Evolutionary conservation across 2,113 vertebrate species (phyloP).

Genomic region (Cyprinodon variegatus): DNA sequence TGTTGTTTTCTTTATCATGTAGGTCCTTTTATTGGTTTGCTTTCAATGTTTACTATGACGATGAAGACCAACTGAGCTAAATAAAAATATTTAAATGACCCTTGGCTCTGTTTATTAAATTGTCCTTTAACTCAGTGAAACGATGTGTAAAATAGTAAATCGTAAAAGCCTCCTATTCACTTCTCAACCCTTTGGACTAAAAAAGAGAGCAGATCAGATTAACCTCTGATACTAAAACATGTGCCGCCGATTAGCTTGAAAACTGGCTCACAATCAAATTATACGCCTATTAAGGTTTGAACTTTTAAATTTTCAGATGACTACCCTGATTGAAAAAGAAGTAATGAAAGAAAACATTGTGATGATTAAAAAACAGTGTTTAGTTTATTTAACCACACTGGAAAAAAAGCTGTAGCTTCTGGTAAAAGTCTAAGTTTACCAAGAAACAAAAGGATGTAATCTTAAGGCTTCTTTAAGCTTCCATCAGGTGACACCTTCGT

Average conservation of each 20-base stretch:
- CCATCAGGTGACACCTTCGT: constrained; percentile 36
- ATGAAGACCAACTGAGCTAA: not conserved
- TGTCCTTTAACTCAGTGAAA: constrained; percentile 4
- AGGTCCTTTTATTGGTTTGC: constrained; percentile 1
- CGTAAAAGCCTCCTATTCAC: not conserved
- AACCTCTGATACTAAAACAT: constrained; percentile 2
- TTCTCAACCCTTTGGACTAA: constrained; percentile 4
- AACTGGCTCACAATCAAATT: not conserved
- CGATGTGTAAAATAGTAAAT: not conserved
- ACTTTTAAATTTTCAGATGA: not conserved
- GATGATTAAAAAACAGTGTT: not conserved
- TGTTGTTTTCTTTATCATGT: not conserved
- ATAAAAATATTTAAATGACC: constrained; percentile 1
- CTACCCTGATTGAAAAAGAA: not conserved
- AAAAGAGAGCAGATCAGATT: not conserved
- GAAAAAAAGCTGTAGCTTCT: not conserved
- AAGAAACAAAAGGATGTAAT: constrained; percentile 30
- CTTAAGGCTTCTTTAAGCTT: constrained; percentile 34
- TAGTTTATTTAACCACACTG: not conserved
- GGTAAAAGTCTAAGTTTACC: constrained; percentile 11
- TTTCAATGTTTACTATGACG: not conserved
- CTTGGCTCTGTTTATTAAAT: not conserved
- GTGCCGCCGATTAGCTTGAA: constrained; percentile 40
- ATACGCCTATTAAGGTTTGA: not conserved
- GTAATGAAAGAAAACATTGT: not conserved